These are phyloP conservation scores for Astropecten irregularis DNA, from an alignment of 53 echinoderm and acorn worm genomes.

Conservation along the genomic window DNA sequence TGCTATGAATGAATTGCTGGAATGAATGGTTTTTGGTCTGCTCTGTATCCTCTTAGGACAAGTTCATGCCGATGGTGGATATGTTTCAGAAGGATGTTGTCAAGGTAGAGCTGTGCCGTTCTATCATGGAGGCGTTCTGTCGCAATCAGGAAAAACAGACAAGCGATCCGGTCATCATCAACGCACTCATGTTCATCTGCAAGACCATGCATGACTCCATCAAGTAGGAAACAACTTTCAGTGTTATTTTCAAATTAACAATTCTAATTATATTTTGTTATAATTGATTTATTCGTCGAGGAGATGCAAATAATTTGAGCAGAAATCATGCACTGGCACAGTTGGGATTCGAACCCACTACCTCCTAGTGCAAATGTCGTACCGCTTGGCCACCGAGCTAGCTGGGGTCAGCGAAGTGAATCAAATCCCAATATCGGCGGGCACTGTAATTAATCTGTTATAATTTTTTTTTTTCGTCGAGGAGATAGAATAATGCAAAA, in stretches of 20 bases:
- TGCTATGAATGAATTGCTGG: too few relatives aligned
- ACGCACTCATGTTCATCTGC: conserved; percentile 95
- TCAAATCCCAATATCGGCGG: too few relatives aligned
- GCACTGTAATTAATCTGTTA: too few relatives aligned
- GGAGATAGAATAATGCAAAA: too few relatives aligned
- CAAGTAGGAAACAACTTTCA: conserved; percentile 83
- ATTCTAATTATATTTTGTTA: too few relatives aligned
- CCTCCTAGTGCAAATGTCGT: too few relatives aligned
- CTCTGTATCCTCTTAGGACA: conserved; percentile 64
- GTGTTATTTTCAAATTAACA: background rate
- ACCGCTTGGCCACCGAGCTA: too few relatives aligned
- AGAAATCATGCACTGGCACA: too few relatives aligned
- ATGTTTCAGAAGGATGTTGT: conserved; percentile 99
- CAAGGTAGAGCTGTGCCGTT: conserved; percentile 83
- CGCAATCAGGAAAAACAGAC: conserved; percentile 85
- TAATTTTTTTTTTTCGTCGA: too few relatives aligned
- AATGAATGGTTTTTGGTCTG: too few relatives aligned
- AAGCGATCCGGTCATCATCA: conserved; percentile 94
- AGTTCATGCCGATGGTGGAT: conserved; percentile 96
- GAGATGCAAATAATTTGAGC: background rate
- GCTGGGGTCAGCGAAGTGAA: too few relatives aligned
- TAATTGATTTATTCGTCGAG: background rate
- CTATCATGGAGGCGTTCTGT: conserved; percentile 91
- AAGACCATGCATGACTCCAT: conserved; percentile 99
- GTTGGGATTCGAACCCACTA: too few relatives aligned